Percentiles rank a stretch among this genome's conserved stretches.
Evolutionary conservation across 2,888 invertebrate genomes (phyloP).

Genomic region (Pyrrhosoma nymphula): DNA sequence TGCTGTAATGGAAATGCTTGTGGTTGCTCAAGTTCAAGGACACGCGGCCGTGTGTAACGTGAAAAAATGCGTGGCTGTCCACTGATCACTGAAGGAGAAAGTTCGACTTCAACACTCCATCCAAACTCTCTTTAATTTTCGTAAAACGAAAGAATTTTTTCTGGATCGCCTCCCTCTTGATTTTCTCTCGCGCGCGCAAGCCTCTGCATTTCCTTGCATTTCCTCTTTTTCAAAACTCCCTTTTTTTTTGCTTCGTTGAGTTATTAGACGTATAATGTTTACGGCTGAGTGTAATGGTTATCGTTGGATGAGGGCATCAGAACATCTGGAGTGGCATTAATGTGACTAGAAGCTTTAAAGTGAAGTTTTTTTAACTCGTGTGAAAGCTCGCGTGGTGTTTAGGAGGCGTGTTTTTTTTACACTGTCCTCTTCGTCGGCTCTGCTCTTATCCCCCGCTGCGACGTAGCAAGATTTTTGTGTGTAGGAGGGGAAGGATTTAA

Average conservation of each 20-base stretch:
- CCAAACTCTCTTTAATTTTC: neutral
- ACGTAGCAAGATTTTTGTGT: neutral
- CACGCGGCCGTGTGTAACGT: too few species aligned
- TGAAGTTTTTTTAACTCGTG: neutral
- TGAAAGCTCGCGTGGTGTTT: neutral
- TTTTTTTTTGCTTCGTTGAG: neutral
- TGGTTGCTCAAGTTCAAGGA: too few species aligned
- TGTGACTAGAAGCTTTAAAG: neutral
- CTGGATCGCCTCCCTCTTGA: neutral
- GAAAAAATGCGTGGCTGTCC: too few species aligned
- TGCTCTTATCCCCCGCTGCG: neutral
- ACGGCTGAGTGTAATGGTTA: neutral
- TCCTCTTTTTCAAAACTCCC: neutral
- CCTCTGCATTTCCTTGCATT: neutral
- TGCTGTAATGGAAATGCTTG: too few species aligned
- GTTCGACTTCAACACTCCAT: neutral
- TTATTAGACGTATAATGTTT: neutral
- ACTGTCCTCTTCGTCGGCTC: neutral
- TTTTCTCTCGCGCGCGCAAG: neutral
- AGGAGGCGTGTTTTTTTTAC: neutral
- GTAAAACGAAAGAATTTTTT: neutral
- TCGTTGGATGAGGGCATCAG: neutral
- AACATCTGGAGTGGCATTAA: conserved; percentile 28
- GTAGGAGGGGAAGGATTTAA: neutral
- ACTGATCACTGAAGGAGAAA: neutral